Conservation (phyloP, 2,113 vertebrate genomes). For the Promerops cafer region DNA sequence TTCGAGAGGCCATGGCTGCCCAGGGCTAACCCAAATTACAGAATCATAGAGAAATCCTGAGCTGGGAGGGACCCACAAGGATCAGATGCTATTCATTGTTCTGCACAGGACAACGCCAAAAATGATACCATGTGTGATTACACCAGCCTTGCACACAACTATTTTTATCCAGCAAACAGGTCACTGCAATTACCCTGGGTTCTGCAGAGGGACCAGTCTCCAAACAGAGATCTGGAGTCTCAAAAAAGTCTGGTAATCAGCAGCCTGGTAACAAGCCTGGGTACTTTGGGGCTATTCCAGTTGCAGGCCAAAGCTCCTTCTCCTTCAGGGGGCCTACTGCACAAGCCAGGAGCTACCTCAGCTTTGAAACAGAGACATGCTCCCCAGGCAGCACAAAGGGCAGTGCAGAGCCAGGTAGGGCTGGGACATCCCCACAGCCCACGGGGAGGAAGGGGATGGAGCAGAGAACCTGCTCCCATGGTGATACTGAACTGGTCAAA, state of each 20-base stretch:
- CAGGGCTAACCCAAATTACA: background rate
- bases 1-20: background rate
- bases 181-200: background rate
- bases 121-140: background rate
- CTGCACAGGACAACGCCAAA: background rate
- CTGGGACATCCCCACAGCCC: background rate
- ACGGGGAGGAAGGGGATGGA: background rate
- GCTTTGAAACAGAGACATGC: background rate
- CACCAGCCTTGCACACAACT: background rate
- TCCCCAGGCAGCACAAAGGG: background rate
- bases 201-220: background rate
- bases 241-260: background rate
- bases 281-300: background rate
- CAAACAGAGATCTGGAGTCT: background rate
- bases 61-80: background rate
- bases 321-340: background rate
- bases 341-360: background rate
- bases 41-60: background rate
- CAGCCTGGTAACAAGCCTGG: background rate
- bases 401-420: background rate
- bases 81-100: background rate
- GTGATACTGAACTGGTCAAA: background rate
- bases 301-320: background rate
- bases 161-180: background rate
- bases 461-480: background rate